Conservation (phyloP, 2,113 vertebrate species). For the Xyliphius kryptos region DNA sequence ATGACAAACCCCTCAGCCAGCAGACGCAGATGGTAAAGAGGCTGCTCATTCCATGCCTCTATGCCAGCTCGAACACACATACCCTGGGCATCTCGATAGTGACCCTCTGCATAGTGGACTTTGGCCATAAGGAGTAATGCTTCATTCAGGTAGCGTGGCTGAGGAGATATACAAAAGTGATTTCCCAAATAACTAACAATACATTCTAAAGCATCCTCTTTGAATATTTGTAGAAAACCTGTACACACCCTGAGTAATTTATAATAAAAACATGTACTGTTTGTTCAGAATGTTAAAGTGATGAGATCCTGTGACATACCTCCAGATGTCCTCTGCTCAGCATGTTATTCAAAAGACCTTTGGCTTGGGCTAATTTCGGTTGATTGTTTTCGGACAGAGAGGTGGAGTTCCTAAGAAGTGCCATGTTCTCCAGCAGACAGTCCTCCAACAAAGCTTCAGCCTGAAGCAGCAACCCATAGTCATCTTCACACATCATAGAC, state of each 20-base stretch:
- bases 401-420: constrained; percentile 70
- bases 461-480: constrained; percentile 76
- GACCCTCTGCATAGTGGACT: constrained; percentile 86
- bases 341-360: constrained; percentile 72
- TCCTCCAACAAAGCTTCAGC: constrained; percentile 85
- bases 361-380: constrained; percentile 73
- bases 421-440: constrained; percentile 78
- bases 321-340: constrained; percentile 78
- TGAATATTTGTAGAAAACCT: too few species aligned
- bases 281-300: background rate
- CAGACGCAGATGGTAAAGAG: constrained; percentile 82
- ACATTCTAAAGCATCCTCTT: too few species aligned
- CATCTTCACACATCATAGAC: constrained; percentile 63
- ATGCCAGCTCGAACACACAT: constrained; percentile 89
- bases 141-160: constrained; percentile 85
- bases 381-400: constrained; percentile 77
- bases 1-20: constrained; percentile 88
- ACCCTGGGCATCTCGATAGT: constrained; percentile 85
- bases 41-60: constrained; percentile 79
- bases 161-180: constrained; percentile 21
- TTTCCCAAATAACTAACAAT: too few species aligned
- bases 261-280: too few species aligned
- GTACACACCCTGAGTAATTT: too few species aligned
- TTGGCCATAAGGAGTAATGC: constrained; percentile 89
- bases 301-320: constrained; percentile 50